These are phyloP conservation scores for Tragelaphus eurycerus DNA, from an alignment of 2,797 vertebrate species.

Conservation along the genomic window DNA sequence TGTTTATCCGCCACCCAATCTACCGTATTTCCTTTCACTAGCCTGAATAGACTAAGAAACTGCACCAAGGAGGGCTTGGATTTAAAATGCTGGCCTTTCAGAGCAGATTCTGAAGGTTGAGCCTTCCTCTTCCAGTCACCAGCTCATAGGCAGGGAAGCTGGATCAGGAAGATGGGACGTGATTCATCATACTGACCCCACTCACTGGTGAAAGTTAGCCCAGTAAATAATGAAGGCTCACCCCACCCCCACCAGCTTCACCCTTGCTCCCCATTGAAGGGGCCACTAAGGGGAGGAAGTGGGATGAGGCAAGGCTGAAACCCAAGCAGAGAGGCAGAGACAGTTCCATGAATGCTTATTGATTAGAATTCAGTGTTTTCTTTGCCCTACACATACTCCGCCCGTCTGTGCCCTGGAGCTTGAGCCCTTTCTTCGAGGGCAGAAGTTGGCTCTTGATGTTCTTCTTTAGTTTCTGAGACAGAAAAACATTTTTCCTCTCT, in stretches of 20 bases:
- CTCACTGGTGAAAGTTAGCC: background rate
- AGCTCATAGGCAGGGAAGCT: background rate
- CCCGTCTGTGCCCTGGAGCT: background rate
- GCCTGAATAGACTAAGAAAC: background rate
- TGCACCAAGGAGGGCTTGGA: background rate
- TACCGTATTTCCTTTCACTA: background rate
- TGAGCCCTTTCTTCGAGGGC: background rate
- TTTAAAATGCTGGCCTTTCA: background rate
- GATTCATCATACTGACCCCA: background rate
- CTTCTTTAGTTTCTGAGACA: background rate
- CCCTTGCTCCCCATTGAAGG: background rate
- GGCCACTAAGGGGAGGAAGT: background rate
- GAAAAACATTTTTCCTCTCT: background rate
- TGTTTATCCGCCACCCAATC: background rate
- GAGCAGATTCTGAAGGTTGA: background rate
- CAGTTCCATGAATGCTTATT: background rate
- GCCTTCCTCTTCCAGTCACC: background rate
- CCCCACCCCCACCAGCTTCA: background rate
- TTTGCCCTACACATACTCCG: background rate
- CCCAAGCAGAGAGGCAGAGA: background rate
- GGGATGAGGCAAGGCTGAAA: background rate
- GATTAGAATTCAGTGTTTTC: background rate
- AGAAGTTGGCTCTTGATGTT: background rate
- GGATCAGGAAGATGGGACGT: background rate
- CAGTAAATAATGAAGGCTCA: background rate